Evolutionary conservation across 2,888 invertebrate genomes (phyloP).

Genomic region (Euproctis similis): DNA sequence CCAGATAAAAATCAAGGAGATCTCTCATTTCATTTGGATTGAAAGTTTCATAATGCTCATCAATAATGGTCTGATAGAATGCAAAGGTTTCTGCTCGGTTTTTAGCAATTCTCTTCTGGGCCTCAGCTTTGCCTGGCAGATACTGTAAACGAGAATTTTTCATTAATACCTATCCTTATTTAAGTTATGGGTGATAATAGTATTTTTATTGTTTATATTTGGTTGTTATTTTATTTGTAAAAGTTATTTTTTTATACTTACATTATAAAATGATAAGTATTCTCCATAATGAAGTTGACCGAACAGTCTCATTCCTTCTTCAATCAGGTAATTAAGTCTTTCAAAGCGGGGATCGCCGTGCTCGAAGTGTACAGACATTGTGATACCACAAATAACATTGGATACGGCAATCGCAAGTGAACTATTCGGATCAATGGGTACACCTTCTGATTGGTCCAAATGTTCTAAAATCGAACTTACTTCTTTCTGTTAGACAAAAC

Average conservation of each 20-base stretch:
- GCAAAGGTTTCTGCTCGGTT: conserved; percentile 90
- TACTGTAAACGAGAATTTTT: conserved; percentile 51
- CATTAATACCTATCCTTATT: not conserved
- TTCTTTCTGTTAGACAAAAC: conserved; percentile 77
- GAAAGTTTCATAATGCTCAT: conserved; percentile 85
- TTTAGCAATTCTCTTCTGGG: conserved; percentile 76
- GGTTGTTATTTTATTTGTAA: too few relatives aligned
- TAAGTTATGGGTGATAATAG: not conserved
- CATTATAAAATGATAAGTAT: conserved; percentile 86
- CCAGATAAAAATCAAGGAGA: conserved; percentile 89
- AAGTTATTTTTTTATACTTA: conserved; percentile 29
- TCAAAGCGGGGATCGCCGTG: conserved; percentile 85
- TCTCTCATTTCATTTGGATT: conserved; percentile 86
- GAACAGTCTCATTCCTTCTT: conserved; percentile 92
- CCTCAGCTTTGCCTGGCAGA: conserved; percentile 77
- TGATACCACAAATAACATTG: conserved; percentile 92
- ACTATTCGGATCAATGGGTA: conserved; percentile 83
- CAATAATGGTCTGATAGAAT: conserved; percentile 89
- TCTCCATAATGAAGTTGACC: conserved; percentile 88
- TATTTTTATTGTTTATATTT: not conserved
- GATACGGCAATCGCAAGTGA: conserved; percentile 87
- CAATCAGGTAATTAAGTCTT: conserved; percentile 89
- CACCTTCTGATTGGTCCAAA: conserved; percentile 79
- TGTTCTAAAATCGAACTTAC: too few relatives aligned
- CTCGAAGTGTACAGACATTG: conserved; percentile 91